Evolutionary conservation across 2,113 vertebrate species (phyloP).

Genomic region (Pollachius pollachius): DNA sequence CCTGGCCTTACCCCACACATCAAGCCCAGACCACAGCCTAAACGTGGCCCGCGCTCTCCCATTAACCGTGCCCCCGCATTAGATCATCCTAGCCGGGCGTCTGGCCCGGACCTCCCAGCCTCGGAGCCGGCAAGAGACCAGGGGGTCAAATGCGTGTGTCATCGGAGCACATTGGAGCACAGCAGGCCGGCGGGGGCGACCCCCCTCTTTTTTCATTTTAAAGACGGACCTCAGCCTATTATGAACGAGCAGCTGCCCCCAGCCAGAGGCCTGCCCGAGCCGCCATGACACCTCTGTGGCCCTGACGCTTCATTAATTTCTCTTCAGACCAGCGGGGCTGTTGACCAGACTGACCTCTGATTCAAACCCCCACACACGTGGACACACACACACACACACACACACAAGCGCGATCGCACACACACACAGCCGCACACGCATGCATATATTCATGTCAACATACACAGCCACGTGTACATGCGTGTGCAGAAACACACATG

Average conservation of each 20-base stretch:
- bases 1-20: no score
- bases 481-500: slow-evolving; percentile 1
- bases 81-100: background rate
- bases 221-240: slow-evolving; percentile 27
- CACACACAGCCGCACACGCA: slow-evolving; percentile 1
- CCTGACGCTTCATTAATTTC: slow-evolving; percentile 17
- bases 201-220: slow-evolving; percentile 27
- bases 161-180: slow-evolving; percentile 28
- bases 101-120: background rate
- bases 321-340: background rate
- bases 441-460: background rate
- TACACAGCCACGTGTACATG: background rate
- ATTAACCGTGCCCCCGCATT: background rate
- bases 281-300: slow-evolving; percentile 8
- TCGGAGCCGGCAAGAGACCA: slow-evolving; percentile 9
- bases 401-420: slow-evolving; percentile 1
- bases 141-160: slow-evolving; percentile 29
- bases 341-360: slow-evolving; percentile 12
- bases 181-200: slow-evolving; percentile 1
- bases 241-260: slow-evolving; percentile 31
- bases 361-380: background rate
- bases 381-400: background rate
- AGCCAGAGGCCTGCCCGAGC: slow-evolving; percentile 4
- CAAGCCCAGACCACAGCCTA: no score
- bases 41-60: no score